These are phyloP conservation scores for Dynastes tityus DNA, from an alignment of 2,888 invertebrate genomes.

Conservation along the genomic window DNA sequence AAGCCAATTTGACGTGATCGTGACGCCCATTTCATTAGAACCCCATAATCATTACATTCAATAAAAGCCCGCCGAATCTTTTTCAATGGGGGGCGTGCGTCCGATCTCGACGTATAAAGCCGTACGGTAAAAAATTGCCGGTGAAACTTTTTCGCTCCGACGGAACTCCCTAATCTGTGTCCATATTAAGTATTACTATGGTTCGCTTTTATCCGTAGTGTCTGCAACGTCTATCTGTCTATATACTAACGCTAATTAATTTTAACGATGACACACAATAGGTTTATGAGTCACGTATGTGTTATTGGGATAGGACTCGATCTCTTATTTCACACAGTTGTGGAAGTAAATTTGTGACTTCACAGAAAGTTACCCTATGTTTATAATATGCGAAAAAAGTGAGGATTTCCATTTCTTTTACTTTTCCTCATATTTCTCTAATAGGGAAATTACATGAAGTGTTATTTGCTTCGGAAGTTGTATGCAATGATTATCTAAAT, in stretches of 20 bases:
- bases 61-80: constrained; percentile 54
- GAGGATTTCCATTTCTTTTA: too few species aligned
- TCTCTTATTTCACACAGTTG: constrained; percentile 10
- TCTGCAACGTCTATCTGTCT: constrained; percentile 16
- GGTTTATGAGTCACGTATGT: constrained; percentile 46
- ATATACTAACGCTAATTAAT: constrained; percentile 47
- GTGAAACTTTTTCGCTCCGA: constrained; percentile 60
- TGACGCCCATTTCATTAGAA: constrained; percentile 59
- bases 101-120: constrained; percentile 22
- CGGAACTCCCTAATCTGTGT: constrained; percentile 55
- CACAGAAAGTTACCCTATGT: not conserved
- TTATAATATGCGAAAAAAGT: too few species aligned
- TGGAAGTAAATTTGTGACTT: constrained; percentile 18
- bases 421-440: too few species aligned
- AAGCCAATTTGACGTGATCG: constrained; percentile 52
- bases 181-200: constrained; percentile 48
- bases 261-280: constrained; percentile 49
- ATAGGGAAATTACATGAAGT: too few species aligned
- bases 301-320: constrained; percentile 45
- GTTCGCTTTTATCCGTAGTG: constrained; percentile 23
- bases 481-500: too few species aligned
- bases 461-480: too few species aligned
- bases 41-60: constrained; percentile 58
- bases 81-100: constrained; percentile 52
- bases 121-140: constrained; percentile 54